Evolutionary conservation across 2,113 vertebrate species (phyloP), one percentile per base, ranked within the genome.

Genomic region (Procapra przewalskii): DNA sequence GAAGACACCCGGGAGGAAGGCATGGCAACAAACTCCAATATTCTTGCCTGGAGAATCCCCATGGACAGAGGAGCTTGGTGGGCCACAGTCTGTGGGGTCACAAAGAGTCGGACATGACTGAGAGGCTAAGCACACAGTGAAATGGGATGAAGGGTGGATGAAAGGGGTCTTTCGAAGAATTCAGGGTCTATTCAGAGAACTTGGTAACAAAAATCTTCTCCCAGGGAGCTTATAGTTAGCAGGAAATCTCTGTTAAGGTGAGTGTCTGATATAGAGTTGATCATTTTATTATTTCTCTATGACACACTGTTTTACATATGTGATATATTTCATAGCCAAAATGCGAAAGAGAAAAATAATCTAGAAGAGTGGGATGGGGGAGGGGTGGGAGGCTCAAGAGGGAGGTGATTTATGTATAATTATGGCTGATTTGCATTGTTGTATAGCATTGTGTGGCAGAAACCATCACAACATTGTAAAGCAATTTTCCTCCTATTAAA

Each of bases 221-320:
- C 6, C 19, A 90, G 17, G 40, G 7, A 43, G 10, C 62, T 13
- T 50, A 1, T 11, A 48, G 27, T 54, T 64, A 84, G 27, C 25
- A 86, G 79, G 36, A 93, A 79, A 67, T 3, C 40, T 75, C 40
- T 79, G 25, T 50, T 88, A 82, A 57, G 43, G 33, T 6, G 1
- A 21, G 11, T 57, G 9, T 11, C 25, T 27, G 16, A 3, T 75
- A 8, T 16, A 36, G 43, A 8, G 3, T 12, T 55, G 43, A 55
- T 60, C 11, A 75, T 91, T 95, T 81, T 60, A 55, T 94, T 84
- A n/a, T 91, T 95, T 79, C 23, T 90, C 86, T 90, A 48, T 60
- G 36, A 62, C 12, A 50, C 8, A 50, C 13, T 75, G 48, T 81
- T 94, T 91, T 75, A 94, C 5, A n/a, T 54, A 57, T 14, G 54